phyloP scores from a whole-genome alignment of 2,113 vertebrate genomes.

The Oryzias celebensis region DNA sequence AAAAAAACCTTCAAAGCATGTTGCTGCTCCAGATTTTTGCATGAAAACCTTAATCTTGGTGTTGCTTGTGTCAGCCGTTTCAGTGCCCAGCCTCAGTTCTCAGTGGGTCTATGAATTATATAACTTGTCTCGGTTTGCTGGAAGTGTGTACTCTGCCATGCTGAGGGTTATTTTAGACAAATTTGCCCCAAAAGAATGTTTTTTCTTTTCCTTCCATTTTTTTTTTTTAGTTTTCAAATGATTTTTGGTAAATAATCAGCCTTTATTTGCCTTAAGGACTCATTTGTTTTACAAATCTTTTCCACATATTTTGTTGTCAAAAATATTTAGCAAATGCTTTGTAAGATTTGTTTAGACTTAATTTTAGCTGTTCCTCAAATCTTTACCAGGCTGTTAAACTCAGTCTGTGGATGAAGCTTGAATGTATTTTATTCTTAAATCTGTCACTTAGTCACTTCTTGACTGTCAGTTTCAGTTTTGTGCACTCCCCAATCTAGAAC shows the following conservation, averaged over 20 bases:
- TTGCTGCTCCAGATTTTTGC: slow-evolving; percentile 23
- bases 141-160: slow-evolving; percentile 61
- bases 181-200: slow-evolving; percentile 52
- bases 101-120: slow-evolving; percentile 62
- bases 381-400: slow-evolving; percentile 10
- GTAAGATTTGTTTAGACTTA: not conserved
- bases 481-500: slow-evolving; percentile 28
- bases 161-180: slow-evolving; percentile 65
- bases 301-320: not conserved
- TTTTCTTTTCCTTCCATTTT: slow-evolving; percentile 1
- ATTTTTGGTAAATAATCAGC: slow-evolving; percentile 49
- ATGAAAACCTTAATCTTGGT: slow-evolving; percentile 40
- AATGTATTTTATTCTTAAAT: slow-evolving; percentile 62
- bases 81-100: slow-evolving; percentile 42
- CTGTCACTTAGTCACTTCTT: slow-evolving; percentile 26
- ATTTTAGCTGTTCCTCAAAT: slow-evolving; percentile 21
- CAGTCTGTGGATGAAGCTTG: slow-evolving; percentile 43
- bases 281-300: slow-evolving; percentile 8
- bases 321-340: not conserved
- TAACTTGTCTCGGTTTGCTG: slow-evolving; percentile 67
- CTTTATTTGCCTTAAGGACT: slow-evolving; percentile 26
- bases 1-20: slow-evolving; percentile 18
- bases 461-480: slow-evolving; percentile 56
- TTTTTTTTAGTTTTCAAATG: slow-evolving; percentile 18
- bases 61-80: slow-evolving; percentile 61